Percentiles rank a stretch among this genome's conserved stretches.
Evolutionary conservation across 1,140 invertebrate species (phyloP).

Genomic region (Laupala kohalensis): DNA sequence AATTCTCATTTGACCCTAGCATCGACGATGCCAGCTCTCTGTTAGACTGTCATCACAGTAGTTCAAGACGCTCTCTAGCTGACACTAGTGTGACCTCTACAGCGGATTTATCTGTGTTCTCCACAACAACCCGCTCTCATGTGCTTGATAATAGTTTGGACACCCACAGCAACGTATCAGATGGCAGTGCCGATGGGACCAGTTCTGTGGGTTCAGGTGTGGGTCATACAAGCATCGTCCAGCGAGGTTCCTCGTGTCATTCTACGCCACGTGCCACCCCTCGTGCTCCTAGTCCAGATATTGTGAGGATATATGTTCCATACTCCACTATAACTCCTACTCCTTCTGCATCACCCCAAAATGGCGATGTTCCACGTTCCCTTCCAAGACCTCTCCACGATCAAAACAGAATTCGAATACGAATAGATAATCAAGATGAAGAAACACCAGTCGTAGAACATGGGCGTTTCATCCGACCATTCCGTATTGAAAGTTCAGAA

Average conservation of each 20-base stretch:
- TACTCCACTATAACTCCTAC: slow-evolving; percentile 38
- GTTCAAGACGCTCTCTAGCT: slow-evolving; percentile 60
- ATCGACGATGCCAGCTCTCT: slow-evolving; percentile 51
- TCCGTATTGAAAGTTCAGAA: slow-evolving; percentile 34
- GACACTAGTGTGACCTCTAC: slow-evolving; percentile 73
- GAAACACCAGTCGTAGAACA: slow-evolving; percentile 52
- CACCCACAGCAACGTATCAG: slow-evolving; percentile 57
- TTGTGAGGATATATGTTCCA: slow-evolving; percentile 62
- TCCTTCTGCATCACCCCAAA: slow-evolving; percentile 36
- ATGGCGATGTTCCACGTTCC: slow-evolving; percentile 35
- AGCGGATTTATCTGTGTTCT: slow-evolving; percentile 65
- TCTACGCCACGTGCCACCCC: slow-evolving; percentile 50
- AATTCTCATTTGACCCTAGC: slow-evolving; percentile 52
- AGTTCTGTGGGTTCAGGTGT: slow-evolving; percentile 42
- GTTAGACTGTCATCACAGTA: slow-evolving; percentile 36
- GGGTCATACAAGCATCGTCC: slow-evolving; percentile 17
- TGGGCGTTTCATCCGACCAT: slow-evolving; percentile 35
- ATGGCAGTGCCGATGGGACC: slow-evolving; percentile 43
- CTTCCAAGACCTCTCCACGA: slow-evolving; percentile 32
- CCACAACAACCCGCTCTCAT: slow-evolving; percentile 53
- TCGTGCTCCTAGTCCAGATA: slow-evolving; percentile 46
- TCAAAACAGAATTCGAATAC: slow-evolving; percentile 48
- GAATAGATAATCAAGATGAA: slow-evolving; percentile 46
- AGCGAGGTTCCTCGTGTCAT: slow-evolving; percentile 33
- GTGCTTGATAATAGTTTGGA: slow-evolving; percentile 58